Conservation (phyloP, 1,140 invertebrate genomes). For the Choristoneura fumiferana region DNA sequence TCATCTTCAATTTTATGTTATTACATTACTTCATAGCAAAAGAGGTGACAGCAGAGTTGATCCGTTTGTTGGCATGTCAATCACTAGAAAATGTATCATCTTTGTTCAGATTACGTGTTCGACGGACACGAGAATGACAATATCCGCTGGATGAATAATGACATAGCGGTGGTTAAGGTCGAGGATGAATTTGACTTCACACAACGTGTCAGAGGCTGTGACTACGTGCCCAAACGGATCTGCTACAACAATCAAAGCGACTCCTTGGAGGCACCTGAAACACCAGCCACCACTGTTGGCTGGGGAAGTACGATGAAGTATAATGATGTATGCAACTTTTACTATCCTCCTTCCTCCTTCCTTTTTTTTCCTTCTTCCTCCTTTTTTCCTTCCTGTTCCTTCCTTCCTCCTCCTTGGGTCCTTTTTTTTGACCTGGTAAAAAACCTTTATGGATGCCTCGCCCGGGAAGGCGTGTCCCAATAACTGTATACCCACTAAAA, state of each 20-base stretch:
- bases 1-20: no score
- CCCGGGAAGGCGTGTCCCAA: no score
- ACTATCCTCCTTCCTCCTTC: conserved; percentile 20
- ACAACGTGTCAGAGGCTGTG: conserved; percentile 16
- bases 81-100: no score
- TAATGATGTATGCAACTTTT: conserved; percentile 21
- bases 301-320: conserved; percentile 24
- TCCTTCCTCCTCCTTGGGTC: no score
- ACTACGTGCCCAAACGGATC: conserved; percentile 22
- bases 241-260: conserved; percentile 41
- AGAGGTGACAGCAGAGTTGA: no score
- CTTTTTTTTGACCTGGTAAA: no score
- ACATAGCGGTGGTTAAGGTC: conserved; percentile 61
- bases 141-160: conserved; percentile 69
- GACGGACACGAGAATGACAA: conserved; percentile 67
- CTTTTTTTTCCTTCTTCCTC: no score
- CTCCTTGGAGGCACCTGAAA: conserved; percentile 7
- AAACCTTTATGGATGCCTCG: no score
- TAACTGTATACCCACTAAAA: no score
- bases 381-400: no score
- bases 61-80: no score
- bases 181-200: conserved; percentile 52
- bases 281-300: conserved; percentile 2
- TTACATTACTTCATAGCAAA: background rate
- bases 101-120: conserved; percentile 66